Evolutionary conservation across 1,140 invertebrate species (phyloP).

Genomic region (Cataglyphis hispanica): DNA sequence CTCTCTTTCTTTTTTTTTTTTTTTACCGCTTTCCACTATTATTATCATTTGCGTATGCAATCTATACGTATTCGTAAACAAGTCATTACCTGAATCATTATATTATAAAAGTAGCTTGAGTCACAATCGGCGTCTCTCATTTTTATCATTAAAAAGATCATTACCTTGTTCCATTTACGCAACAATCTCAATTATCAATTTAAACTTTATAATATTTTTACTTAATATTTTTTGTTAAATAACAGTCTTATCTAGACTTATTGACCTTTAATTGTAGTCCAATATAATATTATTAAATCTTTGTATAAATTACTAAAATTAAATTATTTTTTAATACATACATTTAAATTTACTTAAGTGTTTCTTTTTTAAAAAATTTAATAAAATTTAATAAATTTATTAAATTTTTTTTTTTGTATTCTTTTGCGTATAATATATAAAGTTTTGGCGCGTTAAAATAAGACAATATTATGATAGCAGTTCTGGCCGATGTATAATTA

Average conservation of each 20-base stretch:
- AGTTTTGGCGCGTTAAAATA: constrained; percentile 10
- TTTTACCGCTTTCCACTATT: neutral
- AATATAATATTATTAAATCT: neutral
- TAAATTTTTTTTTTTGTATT: no score
- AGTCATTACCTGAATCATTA: neutral
- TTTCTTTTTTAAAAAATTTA: no score
- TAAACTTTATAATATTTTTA: neutral
- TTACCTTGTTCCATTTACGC: neutral
- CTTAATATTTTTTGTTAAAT: neutral
- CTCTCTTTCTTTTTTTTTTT: neutral
- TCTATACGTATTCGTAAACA: neutral
- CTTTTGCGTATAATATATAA: neutral
- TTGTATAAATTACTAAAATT: constrained; percentile 3
- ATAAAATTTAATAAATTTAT: no score
- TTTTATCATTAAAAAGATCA: constrained; percentile 22
- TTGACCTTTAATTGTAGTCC: neutral
- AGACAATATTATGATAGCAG: neutral
- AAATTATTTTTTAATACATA: neutral
- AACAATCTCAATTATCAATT: neutral
- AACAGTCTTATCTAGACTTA: neutral
- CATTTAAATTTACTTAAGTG: no score
- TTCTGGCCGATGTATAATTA: neutral
- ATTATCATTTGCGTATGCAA: constrained; percentile 31
- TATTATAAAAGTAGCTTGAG: neutral
- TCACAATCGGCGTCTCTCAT: neutral